Percentiles rank a stretch among this genome's conserved stretches.
phyloP scores from a whole-genome alignment of 1,140 invertebrate species.

The Drosophila ambigua region DNA sequence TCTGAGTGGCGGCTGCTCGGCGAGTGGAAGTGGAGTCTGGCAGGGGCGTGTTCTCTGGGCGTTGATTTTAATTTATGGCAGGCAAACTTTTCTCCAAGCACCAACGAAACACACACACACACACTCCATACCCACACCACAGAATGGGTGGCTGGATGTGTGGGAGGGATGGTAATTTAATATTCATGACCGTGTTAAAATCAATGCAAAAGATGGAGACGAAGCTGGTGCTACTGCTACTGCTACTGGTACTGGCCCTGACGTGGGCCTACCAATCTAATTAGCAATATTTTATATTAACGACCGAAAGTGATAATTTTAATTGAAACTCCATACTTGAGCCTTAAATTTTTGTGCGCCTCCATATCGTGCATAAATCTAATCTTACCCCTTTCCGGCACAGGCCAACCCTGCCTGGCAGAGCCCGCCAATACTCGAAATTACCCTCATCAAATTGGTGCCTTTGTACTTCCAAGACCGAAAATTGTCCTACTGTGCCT shows the following conservation, averaged over 20 bases:
- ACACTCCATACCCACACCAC: background rate
- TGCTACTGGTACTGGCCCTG: conserved; percentile 29
- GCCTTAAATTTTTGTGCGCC: conserved; percentile 12
- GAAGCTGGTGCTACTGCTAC: conserved; percentile 17
- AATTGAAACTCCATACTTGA: conserved; percentile 74
- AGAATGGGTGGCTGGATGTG: conserved; percentile 18
- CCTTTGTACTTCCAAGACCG: conserved; percentile 26
- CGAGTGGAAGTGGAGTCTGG: background rate
- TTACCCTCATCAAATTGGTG: conserved; percentile 71
- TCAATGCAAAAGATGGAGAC: conserved; percentile 63
- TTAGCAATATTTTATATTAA: conserved; percentile 81
- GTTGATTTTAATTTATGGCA: conserved; percentile 81
- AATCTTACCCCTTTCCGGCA: conserved; percentile 49
- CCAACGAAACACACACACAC: conserved; percentile 8
- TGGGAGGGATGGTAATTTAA: conserved; percentile 71
- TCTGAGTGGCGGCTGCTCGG: conserved; percentile 68
- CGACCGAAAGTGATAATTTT: conserved; percentile 74
- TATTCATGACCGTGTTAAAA: conserved; percentile 81
- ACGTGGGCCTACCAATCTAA: conserved; percentile 56
- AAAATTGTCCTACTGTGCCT: conserved; percentile 12
- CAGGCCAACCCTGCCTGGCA: background rate
- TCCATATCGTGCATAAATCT: conserved; percentile 51
- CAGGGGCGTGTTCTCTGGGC: conserved; percentile 56
- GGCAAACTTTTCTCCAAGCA: conserved; percentile 62
- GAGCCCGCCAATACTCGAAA: conserved; percentile 53